These are phyloP conservation scores for Lontra canadensis DNA, from an alignment of 2,113 vertebrate genomes.

Conservation along the genomic window DNA sequence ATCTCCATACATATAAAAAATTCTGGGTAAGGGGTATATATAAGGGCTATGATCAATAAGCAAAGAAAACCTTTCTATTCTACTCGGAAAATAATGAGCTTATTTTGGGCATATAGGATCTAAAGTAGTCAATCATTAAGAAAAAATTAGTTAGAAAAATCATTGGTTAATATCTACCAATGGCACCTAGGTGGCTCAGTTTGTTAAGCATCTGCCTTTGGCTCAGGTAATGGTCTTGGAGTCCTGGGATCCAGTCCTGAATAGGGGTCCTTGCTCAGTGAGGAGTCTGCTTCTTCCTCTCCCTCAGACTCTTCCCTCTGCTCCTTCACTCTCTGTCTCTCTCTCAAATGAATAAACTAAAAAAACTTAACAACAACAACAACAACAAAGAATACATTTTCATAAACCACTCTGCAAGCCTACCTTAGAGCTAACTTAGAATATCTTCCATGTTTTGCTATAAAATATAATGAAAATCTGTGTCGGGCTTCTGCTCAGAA, in stretches of 20 bases:
- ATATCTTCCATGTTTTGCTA: not conserved
- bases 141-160: not conserved
- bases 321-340: not conserved
- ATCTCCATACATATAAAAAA: not conserved
- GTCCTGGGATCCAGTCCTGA: not conserved
- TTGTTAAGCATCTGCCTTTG: not conserved
- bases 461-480: not conserved
- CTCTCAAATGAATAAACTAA: not conserved
- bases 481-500: not conserved
- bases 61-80: not conserved
- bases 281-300: not conserved
- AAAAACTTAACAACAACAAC: not conserved
- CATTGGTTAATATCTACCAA: not conserved
- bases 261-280: not conserved
- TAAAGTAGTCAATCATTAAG: not conserved
- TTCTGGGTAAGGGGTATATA: not conserved
- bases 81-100: not conserved
- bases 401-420: not conserved
- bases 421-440: not conserved
- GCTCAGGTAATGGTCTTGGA: not conserved
- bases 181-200: not conserved
- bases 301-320: not conserved
- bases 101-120: not conserved
- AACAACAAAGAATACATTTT: not conserved
- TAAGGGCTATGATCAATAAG: not conserved